phyloP scores from a whole-genome alignment of 2,113 vertebrate genomes.

The Nicator chloris region DNA sequence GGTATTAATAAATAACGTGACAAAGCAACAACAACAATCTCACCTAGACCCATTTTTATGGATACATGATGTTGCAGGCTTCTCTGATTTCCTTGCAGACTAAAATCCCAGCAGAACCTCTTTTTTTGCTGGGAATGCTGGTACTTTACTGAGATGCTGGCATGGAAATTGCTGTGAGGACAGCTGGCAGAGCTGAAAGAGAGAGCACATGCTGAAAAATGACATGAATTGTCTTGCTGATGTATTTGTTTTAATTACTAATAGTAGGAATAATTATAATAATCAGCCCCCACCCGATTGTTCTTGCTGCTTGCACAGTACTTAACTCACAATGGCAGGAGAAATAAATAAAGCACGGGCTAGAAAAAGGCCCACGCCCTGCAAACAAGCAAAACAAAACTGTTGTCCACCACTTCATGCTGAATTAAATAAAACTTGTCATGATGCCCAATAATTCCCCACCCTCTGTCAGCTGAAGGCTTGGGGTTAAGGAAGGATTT shows the following conservation, averaged over 20 bases:
- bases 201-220: slow-evolving; percentile 52
- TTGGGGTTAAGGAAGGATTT: background rate
- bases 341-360: slow-evolving; percentile 49
- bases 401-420: slow-evolving; percentile 35
- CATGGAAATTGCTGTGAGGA: slow-evolving; percentile 28
- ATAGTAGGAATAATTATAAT: slow-evolving; percentile 61
- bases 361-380: slow-evolving; percentile 35
- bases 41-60: background rate
- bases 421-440: slow-evolving; percentile 39
- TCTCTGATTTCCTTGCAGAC: background rate
- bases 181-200: slow-evolving; percentile 54
- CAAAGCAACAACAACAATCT: background rate
- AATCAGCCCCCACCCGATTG: slow-evolving; percentile 49
- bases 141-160: slow-evolving; percentile 4
- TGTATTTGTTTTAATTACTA: slow-evolving; percentile 66
- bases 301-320: slow-evolving; percentile 43
- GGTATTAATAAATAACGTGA: background rate
- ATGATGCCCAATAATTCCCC: background rate
- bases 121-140: slow-evolving; percentile 3
- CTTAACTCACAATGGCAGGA: slow-evolving; percentile 46
- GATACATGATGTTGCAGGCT: background rate
- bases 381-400: slow-evolving; percentile 49
- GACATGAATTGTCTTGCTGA: slow-evolving; percentile 38
- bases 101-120: background rate
- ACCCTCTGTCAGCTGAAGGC: slow-evolving; percentile 32